phyloP scores from a whole-genome alignment of 2,113 vertebrate genomes.

The Accipiter virgatus region DNA sequence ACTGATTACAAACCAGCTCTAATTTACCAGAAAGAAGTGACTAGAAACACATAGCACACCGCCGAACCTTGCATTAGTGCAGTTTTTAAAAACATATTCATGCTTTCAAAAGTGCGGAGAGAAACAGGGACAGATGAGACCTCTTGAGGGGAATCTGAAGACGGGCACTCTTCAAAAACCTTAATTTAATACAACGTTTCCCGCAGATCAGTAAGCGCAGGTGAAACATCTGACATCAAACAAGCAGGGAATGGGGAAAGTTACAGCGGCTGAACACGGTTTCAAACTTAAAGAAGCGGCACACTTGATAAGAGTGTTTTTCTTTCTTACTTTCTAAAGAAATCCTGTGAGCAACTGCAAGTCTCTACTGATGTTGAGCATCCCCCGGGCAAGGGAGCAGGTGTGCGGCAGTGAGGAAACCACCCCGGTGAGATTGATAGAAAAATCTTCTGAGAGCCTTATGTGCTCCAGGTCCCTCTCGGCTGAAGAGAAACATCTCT shows the following conservation, averaged over 20 bases:
- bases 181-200: neutral
- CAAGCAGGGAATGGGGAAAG: neutral
- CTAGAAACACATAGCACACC: neutral
- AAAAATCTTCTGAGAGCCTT: neutral
- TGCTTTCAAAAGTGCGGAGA: neutral
- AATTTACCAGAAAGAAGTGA: neutral
- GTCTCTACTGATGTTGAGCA: neutral
- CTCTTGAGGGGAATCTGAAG: neutral
- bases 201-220: neutral
- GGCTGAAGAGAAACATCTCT: neutral
- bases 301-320: neutral
- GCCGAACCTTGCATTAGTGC: neutral
- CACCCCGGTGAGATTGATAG: neutral
- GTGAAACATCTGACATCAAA: neutral
- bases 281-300: neutral
- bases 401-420: fast-evolving
- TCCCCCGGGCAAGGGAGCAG: neutral
- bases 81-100: neutral
- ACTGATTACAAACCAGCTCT: neutral
- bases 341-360: neutral
- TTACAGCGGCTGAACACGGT: neutral
- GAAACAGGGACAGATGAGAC: neutral
- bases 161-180: fast-evolving
- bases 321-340: neutral
- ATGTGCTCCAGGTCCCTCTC: neutral